phyloP scores from a whole-genome alignment of 1,140 invertebrate species.

The Hylyphantes graminicola region DNA sequence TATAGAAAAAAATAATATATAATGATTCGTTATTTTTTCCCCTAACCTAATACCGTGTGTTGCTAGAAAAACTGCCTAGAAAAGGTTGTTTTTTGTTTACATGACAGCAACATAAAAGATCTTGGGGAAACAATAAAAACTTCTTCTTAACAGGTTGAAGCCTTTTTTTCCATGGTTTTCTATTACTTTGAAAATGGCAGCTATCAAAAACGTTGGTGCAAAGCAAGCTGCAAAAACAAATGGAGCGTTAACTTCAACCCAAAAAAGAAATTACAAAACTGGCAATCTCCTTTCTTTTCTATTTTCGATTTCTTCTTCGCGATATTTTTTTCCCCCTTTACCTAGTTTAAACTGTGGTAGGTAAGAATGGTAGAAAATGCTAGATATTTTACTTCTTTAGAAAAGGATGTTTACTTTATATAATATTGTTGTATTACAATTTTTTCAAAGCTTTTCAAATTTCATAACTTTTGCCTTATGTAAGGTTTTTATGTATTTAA shows the following conservation, averaged over 20 bases:
- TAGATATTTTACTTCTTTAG: too few relatives aligned
- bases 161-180: constrained; percentile 16
- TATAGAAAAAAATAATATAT: too few relatives aligned
- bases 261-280: constrained; percentile 15
- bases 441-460: too few relatives aligned
- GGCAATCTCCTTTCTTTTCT: constrained; percentile 26
- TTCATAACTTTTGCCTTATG: too few relatives aligned
- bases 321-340: constrained; percentile 10
- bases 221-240: constrained; percentile 1
- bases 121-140: constrained; percentile 32
- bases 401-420: too few relatives aligned
- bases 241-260: constrained; percentile 40
- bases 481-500: too few relatives aligned
- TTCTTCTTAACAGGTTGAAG: constrained; percentile 24
- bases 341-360: constrained; percentile 3
- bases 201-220: constrained; percentile 33
- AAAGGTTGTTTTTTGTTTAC: constrained; percentile 3
- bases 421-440: too few relatives aligned
- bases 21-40: too few relatives aligned
- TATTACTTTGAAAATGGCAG: constrained; percentile 39
- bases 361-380: not conserved
- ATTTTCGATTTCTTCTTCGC: not conserved
- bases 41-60: not conserved
- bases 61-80: constrained; percentile 3
- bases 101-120: constrained; percentile 42